phyloP scores from a whole-genome alignment of 2,888 invertebrate species.

The Rapana venosa region DNA sequence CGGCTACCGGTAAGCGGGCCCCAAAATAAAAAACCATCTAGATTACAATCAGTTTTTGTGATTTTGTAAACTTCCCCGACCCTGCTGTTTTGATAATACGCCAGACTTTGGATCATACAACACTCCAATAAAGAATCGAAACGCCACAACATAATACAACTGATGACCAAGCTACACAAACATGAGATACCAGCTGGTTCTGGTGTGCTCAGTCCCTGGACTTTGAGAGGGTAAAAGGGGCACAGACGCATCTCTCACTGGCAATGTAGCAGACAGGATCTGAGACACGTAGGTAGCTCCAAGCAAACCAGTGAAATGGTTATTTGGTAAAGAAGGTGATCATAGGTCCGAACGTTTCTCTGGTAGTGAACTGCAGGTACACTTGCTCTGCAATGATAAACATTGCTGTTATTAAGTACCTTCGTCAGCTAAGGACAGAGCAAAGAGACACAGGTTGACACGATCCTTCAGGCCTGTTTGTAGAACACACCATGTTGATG shows the following conservation, averaged over 20 bases:
- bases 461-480: slow-evolving; percentile 25
- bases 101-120: background rate
- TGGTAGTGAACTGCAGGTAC: slow-evolving; percentile 10
- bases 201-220: background rate
- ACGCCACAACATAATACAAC: background rate
- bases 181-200: background rate
- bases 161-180: background rate
- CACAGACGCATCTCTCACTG: slow-evolving; percentile 20
- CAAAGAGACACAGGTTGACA: slow-evolving; percentile 31
- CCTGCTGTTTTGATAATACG: background rate
- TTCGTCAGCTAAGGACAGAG: slow-evolving; percentile 10
- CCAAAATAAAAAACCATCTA: background rate
- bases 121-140: background rate
- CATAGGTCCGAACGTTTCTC: background rate
- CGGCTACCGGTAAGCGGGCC: background rate
- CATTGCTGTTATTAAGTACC: background rate
- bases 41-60: background rate
- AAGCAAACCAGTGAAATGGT: background rate
- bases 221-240: background rate
- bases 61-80: background rate
- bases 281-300: background rate
- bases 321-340: background rate
- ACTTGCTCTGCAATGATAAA: background rate
- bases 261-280: slow-evolving; percentile 4
- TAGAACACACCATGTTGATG: slow-evolving; percentile 30